Evolutionary conservation across 1,140 invertebrate genomes (phyloP).

Genomic region (Papilio xuthus): DNA sequence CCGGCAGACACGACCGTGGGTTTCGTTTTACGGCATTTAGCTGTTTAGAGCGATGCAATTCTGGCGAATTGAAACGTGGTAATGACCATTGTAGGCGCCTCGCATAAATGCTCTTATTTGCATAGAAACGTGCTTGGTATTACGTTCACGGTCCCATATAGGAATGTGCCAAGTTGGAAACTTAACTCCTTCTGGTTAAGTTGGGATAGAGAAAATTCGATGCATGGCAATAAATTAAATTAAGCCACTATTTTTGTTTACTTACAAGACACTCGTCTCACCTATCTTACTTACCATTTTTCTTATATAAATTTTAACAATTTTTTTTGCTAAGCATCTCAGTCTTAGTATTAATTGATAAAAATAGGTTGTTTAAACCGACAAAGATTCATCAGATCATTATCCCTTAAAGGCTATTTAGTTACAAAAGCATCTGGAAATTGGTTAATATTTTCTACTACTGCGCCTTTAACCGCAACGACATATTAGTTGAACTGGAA

Average conservation of each 20-base stretch:
- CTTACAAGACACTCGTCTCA: neutral
- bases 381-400: conserved; percentile 74
- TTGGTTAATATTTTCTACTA: conserved; percentile 77
- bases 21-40: conserved; percentile 73
- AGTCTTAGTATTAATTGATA: conserved; percentile 66
- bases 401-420: conserved; percentile 71
- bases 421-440: conserved; percentile 78
- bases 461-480: conserved; percentile 65
- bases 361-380: conserved; percentile 68
- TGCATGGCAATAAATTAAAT: neutral
- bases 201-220: neutral
- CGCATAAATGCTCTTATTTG: conserved; percentile 74
- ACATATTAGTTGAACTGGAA: conserved; percentile 54
- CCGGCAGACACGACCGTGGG: conserved; percentile 46
- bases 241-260: conserved; percentile 30
- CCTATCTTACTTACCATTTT: conserved; percentile 42
- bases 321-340: conserved; percentile 55
- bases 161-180: conserved; percentile 54
- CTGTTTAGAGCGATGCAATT: conserved; percentile 67
- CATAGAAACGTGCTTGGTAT: conserved; percentile 69
- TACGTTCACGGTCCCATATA: conserved; percentile 48
- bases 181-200: conserved; percentile 47
- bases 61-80: conserved; percentile 70
- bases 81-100: conserved; percentile 73
- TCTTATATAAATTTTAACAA: conserved; percentile 49